phyloP scores from a whole-genome alignment of 2,113 vertebrate species.

The Chitala chitala region DNA sequence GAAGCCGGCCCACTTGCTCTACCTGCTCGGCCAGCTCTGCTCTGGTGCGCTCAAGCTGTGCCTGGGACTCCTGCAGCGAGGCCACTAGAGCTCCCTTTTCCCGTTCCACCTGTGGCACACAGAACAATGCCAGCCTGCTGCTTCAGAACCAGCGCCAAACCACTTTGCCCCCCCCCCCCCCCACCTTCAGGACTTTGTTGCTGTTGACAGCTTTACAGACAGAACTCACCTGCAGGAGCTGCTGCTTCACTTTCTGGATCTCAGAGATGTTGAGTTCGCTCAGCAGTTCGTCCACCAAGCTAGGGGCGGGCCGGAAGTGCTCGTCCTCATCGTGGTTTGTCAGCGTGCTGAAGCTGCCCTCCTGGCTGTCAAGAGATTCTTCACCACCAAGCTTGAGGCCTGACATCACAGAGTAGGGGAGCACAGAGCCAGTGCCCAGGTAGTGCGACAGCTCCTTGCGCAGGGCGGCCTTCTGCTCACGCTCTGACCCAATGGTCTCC shows the following conservation, averaged over 20 bases:
- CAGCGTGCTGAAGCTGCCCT: slow-evolving; percentile 74
- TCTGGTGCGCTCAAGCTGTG: slow-evolving; percentile 82
- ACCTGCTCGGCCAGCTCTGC: slow-evolving; percentile 82
- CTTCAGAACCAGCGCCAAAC: background rate
- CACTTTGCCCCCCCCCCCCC: background rate
- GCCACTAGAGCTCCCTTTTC: slow-evolving; percentile 82
- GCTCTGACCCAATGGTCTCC: slow-evolving; percentile 88
- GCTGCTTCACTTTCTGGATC: slow-evolving; percentile 97
- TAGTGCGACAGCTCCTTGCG: slow-evolving; percentile 94
- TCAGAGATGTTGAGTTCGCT: slow-evolving; percentile 96
- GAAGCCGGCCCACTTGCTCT: slow-evolving; percentile 82
- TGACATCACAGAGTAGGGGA: background rate
- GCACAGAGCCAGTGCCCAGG: slow-evolving; percentile 76
- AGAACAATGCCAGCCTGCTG: background rate
- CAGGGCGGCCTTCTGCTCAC: slow-evolving; percentile 89
- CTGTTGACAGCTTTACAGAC: background rate
- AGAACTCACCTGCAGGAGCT: slow-evolving; percentile 79
- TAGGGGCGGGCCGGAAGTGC: slow-evolving; percentile 75
- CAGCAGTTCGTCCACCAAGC: slow-evolving; percentile 91
- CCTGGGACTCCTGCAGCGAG: slow-evolving; percentile 89
- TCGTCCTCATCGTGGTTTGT: slow-evolving; percentile 60
- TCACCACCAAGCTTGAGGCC: slow-evolving; percentile 83
- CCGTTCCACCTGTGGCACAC: slow-evolving; percentile 76
- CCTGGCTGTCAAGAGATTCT: slow-evolving; percentile 78
- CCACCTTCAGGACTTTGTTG: too few relatives aligned